phyloP scores from a whole-genome alignment of 2,113 vertebrate genomes.

The zebrafish (Danio rerio) region GRCz12tu NC_133198.1:42476501-42477000 shows the following conservation, averaged over 20 bases:
- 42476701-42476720: too few species aligned
- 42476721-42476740: not conserved
- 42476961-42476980: slow-evolving; percentile 66
- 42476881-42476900: slow-evolving; percentile 14
- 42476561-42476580: too few species aligned
- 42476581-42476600: too few species aligned
- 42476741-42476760: not conserved
- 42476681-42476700: too few species aligned
- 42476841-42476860: not conserved
- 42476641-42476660: too few species aligned
- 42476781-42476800: not conserved
- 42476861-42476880: not conserved
- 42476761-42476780: slow-evolving; percentile 1
- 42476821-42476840: not conserved
- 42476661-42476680: too few species aligned
- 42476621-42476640: too few species aligned
- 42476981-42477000: slow-evolving; percentile 73
- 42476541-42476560: too few species aligned
- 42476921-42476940: slow-evolving; percentile 60
- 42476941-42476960: slow-evolving; percentile 66
- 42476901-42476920: slow-evolving; percentile 59
- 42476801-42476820: not conserved
- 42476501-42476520: too few species aligned
- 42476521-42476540: too few species aligned
- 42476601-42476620: too few species aligned